Base-by-base conservation (phyloP, 1,140 invertebrate genomes). In the Sarcophaga bullata region DNA sequence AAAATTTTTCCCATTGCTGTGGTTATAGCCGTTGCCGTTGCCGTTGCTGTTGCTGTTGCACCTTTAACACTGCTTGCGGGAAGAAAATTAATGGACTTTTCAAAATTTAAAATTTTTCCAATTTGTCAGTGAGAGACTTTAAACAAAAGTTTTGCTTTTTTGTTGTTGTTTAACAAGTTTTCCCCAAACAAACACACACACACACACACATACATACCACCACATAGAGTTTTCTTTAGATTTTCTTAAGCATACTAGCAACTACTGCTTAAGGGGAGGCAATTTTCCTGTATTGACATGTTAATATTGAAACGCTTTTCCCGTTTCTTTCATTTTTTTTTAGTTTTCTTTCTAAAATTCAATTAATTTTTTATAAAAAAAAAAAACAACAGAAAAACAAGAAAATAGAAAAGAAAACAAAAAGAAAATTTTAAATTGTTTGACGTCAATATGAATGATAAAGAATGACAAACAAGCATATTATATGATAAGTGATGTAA, bases 91-190 rank as follows among this genome's bases (percentile, higher is more conserved):
- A 78, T 78, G 75, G 75, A 52, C 48, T 52, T 78, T 52, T 78
- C 75, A 78, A 52, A 78, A 78, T 78, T 78, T 50, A 19, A 78
- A 78, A 78, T 78, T 78, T 78, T 19, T 19, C n/a, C 75, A 78
- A 78, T 78, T 78, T 78, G 75, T 78, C 75, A 78, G 75, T 11
- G 48, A 50, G 25, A 37, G 25, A 37, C 25, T 37, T 37, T 37
- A 37, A 37, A 37, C 25, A 37, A 50, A 76, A 78, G 75, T 52
- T 76, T 78, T 78, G 17, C 46, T 73, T 73, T 73, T 73, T 72
- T 25, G 17, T 72, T 72, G 17, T 78, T 52, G 9, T 52, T 11
- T 11, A 78, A 52, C 75, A 78, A 19, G 62, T 68, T 68, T 68
- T 68, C 0, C 0, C 8, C 3, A 19, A 9, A 4, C n/a, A 25